These are phyloP conservation scores for Galerucella pusilla DNA, from an alignment of 2,888 invertebrate species.

Conservation along the genomic window DNA sequence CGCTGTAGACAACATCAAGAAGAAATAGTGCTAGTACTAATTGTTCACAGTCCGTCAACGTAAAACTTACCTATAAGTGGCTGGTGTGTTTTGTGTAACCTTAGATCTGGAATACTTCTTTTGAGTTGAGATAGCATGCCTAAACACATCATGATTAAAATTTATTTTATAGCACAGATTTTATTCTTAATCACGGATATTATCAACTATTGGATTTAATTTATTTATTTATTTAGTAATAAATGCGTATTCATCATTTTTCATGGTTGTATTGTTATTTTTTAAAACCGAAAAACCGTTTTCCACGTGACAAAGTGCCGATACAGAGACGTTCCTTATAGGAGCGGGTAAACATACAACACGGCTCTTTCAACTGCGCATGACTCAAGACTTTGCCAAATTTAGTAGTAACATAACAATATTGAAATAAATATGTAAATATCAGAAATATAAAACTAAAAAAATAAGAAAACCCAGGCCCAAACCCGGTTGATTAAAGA, in stretches of 20 bases:
- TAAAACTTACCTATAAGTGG: slow-evolving; percentile 76
- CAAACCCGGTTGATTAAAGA: too few relatives aligned
- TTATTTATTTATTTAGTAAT: not conserved
- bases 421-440: too few relatives aligned
- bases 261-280: not conserved
- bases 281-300: too few relatives aligned
- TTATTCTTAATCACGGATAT: slow-evolving; percentile 15
- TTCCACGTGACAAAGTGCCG: too few relatives aligned
- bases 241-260: not conserved
- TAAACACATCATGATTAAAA: slow-evolving; percentile 67
- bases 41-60: slow-evolving; percentile 42
- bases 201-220: not conserved
- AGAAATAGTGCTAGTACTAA: slow-evolving; percentile 33
- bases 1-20: slow-evolving; percentile 13
- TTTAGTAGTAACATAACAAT: too few relatives aligned
- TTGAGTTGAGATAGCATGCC: slow-evolving; percentile 90
- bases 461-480: too few relatives aligned
- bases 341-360: too few relatives aligned
- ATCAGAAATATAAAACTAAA: too few relatives aligned
- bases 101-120: slow-evolving; percentile 88
- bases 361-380: too few relatives aligned
- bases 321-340: too few relatives aligned
- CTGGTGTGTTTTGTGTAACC: slow-evolving; percentile 80
- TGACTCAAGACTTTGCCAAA: too few relatives aligned
- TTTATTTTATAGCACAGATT: slow-evolving; percentile 52